Conservation (phyloP, 2,113 vertebrate genomes). For the Climacteris rufus region DNA sequence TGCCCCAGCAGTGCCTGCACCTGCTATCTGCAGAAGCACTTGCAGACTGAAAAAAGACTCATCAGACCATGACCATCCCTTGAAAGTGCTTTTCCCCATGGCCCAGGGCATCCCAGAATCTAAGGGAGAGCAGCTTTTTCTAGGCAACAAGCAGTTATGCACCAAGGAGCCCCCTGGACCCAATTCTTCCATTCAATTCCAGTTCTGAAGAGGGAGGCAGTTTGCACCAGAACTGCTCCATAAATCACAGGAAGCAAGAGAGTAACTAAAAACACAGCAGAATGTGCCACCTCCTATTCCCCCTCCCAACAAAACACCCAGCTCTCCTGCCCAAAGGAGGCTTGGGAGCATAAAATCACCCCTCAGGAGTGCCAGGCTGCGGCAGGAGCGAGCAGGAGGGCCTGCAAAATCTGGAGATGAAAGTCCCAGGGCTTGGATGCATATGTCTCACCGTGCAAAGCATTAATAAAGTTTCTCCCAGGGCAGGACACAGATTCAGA, state of each 20-base stretch:
- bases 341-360: neutral
- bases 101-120: neutral
- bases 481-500: conserved; percentile 7
- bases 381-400: neutral
- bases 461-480: conserved; percentile 3
- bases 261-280: neutral
- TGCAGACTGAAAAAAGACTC: neutral
- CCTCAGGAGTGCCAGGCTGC: neutral
- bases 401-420: neutral
- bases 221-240: neutral
- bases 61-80: fast-evolving
- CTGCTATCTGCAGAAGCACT: neutral
- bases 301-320: fast-evolving
- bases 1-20: neutral
- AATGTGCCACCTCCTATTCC: neutral
- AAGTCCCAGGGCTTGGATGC: neutral
- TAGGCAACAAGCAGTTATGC: fast-evolving
- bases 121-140: neutral
- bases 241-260: neutral
- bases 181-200: neutral
- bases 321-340: neutral
- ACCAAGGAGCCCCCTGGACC: neutral
- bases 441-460: fast-evolving
- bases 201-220: neutral
- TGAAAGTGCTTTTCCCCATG: neutral